Percentiles rank a stretch among this genome's conserved stretches.
These are phyloP conservation scores for Sphaeramia orbicularis DNA, from an alignment of 2,797 vertebrate genomes.

Conservation along the genomic window DNA sequence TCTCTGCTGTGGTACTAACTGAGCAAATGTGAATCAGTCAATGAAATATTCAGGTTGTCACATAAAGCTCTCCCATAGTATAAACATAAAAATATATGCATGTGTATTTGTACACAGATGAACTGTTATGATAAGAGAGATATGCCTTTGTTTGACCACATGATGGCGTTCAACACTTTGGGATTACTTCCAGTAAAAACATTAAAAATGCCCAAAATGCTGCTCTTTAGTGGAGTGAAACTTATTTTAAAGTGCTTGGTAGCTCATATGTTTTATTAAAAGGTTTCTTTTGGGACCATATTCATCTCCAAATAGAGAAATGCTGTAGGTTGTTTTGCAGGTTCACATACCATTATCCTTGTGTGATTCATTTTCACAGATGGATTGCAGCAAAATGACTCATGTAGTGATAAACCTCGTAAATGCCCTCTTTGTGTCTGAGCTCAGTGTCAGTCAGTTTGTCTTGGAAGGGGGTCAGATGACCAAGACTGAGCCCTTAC, in stretches of 20 bases:
- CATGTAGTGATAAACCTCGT: conserved; percentile 42
- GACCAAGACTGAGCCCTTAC: conserved; percentile 20
- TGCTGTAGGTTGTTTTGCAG: conserved; percentile 18
- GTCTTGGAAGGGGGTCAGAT: conserved; percentile 12
- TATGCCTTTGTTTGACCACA: conserved; percentile 22
- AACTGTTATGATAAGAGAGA: background rate
- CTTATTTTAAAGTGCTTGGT: background rate
- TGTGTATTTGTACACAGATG: background rate
- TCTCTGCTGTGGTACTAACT: background rate
- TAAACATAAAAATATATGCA: conserved; percentile 31
- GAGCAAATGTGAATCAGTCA: conserved; percentile 6
- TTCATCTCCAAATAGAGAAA: background rate
- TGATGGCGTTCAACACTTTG: conserved; percentile 32
- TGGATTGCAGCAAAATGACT: conserved; percentile 52
- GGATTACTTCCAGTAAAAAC: background rate
- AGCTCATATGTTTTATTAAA: too few species aligned
- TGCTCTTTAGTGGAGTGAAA: background rate
- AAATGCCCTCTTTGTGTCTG: conserved; percentile 18
- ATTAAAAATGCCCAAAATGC: conserved; percentile 6
- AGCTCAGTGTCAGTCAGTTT: conserved; percentile 14
- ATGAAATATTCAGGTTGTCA: conserved; percentile 1
- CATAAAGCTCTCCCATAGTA: conserved; percentile 10
- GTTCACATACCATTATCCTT: conserved; percentile 38
- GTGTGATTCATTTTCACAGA: conserved; percentile 56
- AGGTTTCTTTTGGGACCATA: background rate